Evolutionary conservation across 2,888 invertebrate genomes (phyloP), one percentile per base, ranked within the genome.

Genomic region (Rhingia campestris): DNA sequence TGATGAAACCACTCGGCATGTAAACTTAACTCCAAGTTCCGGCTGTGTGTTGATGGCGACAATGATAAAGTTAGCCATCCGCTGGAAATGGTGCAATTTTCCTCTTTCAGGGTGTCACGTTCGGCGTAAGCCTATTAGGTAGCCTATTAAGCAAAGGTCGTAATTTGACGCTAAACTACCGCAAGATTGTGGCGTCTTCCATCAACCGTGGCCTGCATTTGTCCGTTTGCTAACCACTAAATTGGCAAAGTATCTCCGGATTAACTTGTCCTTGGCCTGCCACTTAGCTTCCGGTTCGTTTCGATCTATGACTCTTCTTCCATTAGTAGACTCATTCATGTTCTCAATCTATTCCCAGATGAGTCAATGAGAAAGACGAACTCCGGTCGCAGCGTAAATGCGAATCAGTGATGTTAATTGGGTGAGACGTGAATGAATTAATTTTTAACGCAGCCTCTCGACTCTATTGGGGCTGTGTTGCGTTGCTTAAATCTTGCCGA

Each of bases 81-180:
- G 35, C 32, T 22, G 45, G 14, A 4, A 41, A 53, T 72, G 70
- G 61, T 64, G 69, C 69, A 59, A 66, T 37, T 67, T 58, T 30
- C 45, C 49, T 45, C 39, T 73, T 41, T 10, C 67, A 77, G 87
- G 89, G 91, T 90, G 91, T 91, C 91, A 88, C 89, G 89, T 91
- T 91, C 89, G 88, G 88, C 86, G 86, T 90, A 90, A 90, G 90
- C 91, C 90, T 90, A 90, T 91, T 91, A 90, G 87, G 87, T 87
- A 86, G 87, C 73, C 75, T 86, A 86, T 85, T 86, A 85, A 81
- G 45, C 75, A 84, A 80, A 69, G 80, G 74, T 84, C 74, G 84
- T 84, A 84, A 84, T 54, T 54, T 35, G 80, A 84, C 76, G 70
- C 75, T 33, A 4, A 14, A 30, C 59, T 54, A 82, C 84, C 84